These are phyloP conservation scores for Apis laboriosa DNA, from an alignment of 1,140 invertebrate genomes.

Conservation along the genomic window DNA sequence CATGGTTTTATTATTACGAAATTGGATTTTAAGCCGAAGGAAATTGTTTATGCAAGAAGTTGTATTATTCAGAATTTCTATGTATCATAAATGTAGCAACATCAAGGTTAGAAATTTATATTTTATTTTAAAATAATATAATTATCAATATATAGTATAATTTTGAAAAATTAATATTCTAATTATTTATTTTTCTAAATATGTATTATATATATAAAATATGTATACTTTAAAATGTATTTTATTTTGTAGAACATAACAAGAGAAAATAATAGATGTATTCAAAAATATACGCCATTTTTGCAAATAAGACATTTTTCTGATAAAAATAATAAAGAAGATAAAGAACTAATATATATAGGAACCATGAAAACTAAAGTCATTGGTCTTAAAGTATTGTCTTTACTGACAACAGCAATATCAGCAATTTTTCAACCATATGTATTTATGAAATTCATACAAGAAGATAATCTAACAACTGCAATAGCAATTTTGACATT, in stretches of 20 bases:
- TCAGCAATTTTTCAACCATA: constrained; percentile 88
- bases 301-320: background rate
- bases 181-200: background rate
- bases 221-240: background rate
- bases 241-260: background rate
- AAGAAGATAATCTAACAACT: constrained; percentile 81
- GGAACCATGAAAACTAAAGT: constrained; percentile 87
- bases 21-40: constrained; percentile 12
- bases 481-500: constrained; percentile 84
- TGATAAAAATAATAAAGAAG: background rate
- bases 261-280: background rate
- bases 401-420: constrained; percentile 86
- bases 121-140: background rate
- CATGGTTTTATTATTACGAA: constrained; percentile 53
- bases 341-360: constrained; percentile 80
- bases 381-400: constrained; percentile 89
- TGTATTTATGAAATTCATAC: constrained; percentile 83
- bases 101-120: constrained; percentile 58
- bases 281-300: constrained; percentile 4
- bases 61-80: background rate
- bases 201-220: too few species aligned
- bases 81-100: background rate
- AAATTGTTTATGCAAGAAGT: constrained; percentile 39
- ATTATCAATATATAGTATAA: background rate
- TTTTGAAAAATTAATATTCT: background rate